Evolutionary conservation across 2,888 invertebrate genomes (phyloP).

Genomic region (Caenorhabditis panamensis): DNA sequence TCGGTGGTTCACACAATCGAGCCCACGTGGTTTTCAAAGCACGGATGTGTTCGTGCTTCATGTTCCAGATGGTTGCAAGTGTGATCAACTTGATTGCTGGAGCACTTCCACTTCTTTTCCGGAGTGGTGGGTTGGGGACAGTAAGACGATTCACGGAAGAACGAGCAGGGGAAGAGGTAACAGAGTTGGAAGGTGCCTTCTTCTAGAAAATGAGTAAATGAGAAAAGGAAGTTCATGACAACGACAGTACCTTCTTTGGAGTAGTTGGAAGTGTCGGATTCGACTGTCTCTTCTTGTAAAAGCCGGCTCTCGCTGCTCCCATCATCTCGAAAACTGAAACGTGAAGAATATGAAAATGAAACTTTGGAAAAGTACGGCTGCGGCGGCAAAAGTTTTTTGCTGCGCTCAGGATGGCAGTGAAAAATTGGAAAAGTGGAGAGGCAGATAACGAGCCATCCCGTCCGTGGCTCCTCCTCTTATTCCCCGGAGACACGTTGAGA

Average conservation of each 20-base stretch:
- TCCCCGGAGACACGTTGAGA: slow-evolving; percentile 34
- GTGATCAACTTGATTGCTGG: slow-evolving; percentile 70
- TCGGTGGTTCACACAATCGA: slow-evolving; percentile 77
- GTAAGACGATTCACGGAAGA: slow-evolving; percentile 45
- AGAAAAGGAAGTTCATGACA: background rate
- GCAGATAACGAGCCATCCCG: slow-evolving; percentile 41
- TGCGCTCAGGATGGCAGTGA: background rate
- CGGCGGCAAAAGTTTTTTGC: slow-evolving; percentile 29
- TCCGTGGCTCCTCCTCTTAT: background rate
- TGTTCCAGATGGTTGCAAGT: slow-evolving; percentile 73
- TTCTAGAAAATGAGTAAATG: slow-evolving; percentile 17
- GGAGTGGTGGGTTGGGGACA: slow-evolving; percentile 62
- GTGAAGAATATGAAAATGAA: slow-evolving; percentile 15
- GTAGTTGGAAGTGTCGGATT: slow-evolving; percentile 31
- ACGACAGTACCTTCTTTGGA: slow-evolving; percentile 35
- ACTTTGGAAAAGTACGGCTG: background rate
- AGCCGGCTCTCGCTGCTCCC: slow-evolving; percentile 67
- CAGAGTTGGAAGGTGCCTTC: slow-evolving; percentile 18
- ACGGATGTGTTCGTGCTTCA: slow-evolving; percentile 74
- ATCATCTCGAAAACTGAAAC: slow-evolving; percentile 67
- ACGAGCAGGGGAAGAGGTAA: slow-evolving; percentile 37
- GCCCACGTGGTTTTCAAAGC: slow-evolving; percentile 78
- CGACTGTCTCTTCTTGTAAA: slow-evolving; percentile 65
- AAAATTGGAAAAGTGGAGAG: slow-evolving; percentile 30
- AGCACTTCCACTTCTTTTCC: slow-evolving; percentile 69